Evolutionary conservation across 2,797 vertebrate genomes (phyloP).

Genomic region (Gadopsis marmoratus): DNA sequence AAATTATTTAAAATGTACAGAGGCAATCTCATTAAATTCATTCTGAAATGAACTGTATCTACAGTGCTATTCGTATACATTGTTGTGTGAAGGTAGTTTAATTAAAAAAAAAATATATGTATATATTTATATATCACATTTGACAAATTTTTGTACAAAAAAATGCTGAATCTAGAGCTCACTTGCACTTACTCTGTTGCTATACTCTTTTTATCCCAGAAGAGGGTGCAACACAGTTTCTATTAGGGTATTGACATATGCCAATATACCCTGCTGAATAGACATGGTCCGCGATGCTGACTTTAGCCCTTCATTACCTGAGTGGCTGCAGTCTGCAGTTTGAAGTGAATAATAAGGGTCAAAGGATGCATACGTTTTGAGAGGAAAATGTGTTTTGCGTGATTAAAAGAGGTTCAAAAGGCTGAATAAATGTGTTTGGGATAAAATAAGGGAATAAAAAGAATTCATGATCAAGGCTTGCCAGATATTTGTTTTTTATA

Average conservation of each 20-base stretch:
- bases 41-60: background rate
- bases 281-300: background rate
- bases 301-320: background rate
- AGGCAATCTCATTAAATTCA: background rate
- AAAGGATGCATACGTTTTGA: constrained; percentile 1
- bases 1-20: background rate
- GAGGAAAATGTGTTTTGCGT: constrained; percentile 10
- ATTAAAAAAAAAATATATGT: background rate
- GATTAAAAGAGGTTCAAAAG: background rate
- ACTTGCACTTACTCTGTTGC: constrained; percentile 2
- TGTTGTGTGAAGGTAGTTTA: background rate
- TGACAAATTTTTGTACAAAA: background rate
- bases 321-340: constrained; percentile 8
- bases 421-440: constrained; percentile 1
- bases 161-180: background rate
- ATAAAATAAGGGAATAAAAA: background rate
- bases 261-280: constrained; percentile 11
- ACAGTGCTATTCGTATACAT: background rate
- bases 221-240: constrained; percentile 77
- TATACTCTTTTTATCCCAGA: constrained; percentile 68
- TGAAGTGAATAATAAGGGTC: background rate
- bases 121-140: background rate
- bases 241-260: background rate
- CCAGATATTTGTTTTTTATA: constrained; percentile 9
- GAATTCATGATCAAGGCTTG: background rate